A percentile compares a stretch with the other conserved stretches of the same genome.
Evolutionary conservation across 2,888 invertebrate genomes (phyloP).

Genomic region (Timema cristinae): DNA sequence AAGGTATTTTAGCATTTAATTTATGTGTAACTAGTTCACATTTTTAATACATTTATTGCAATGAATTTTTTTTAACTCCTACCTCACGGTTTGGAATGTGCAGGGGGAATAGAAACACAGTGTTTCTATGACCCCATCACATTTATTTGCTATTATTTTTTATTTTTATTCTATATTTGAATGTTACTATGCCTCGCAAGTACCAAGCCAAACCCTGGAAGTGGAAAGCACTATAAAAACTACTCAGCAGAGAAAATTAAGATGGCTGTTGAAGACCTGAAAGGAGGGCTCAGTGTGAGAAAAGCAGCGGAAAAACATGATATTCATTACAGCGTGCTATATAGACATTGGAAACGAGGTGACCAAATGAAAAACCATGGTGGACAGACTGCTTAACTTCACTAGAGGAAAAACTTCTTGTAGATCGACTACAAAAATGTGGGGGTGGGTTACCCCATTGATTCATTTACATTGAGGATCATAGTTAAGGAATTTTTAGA

Average conservation of each 20-base stretch:
- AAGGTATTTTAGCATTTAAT: no score
- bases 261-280: not conserved
- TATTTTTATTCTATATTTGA: no score
- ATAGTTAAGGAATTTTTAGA: conserved; percentile 21
- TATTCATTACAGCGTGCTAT: conserved; percentile 10
- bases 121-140: no score
- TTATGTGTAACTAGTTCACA: no score
- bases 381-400: conserved; percentile 17
- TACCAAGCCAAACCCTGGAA: no score
- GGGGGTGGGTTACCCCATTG: conserved; percentile 24
- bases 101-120: no score
- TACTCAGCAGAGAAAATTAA: not conserved
- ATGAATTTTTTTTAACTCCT: no score
- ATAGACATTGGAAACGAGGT: conserved; percentile 18
- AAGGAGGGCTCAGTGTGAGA: conserved; percentile 1
- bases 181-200: no score
- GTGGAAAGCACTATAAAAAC: no score
- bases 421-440: conserved; percentile 19
- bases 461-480: conserved; percentile 15
- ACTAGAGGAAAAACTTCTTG: conserved; percentile 19
- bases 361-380: conserved; percentile 12
- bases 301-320: conserved; percentile 14
- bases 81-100: no score
- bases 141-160: no score
- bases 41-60: no score